Conservation (phyloP, 2,888 invertebrate genomes). For the Brachypalpus laphriformis region DNA sequence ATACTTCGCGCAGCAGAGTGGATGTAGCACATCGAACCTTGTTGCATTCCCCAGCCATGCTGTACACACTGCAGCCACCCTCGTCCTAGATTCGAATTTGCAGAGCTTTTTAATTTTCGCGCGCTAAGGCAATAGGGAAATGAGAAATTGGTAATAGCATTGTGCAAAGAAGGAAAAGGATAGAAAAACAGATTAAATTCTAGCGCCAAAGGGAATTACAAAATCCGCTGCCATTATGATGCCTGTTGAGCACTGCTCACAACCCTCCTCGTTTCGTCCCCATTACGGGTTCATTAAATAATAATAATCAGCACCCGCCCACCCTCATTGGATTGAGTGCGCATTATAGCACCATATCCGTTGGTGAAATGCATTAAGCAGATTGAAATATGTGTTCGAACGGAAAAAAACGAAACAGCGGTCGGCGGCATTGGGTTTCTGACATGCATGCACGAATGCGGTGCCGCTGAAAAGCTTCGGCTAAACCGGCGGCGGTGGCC, state of each 20-base stretch:
- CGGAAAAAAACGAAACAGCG: conserved; percentile 22
- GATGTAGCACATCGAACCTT: conserved; percentile 27
- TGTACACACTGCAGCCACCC: not conserved
- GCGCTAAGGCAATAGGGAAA: conserved; percentile 51
- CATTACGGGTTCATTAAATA: conserved; percentile 69
- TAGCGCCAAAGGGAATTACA: conserved; percentile 69
- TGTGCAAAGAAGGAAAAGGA: conserved; percentile 5
- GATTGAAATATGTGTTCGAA: conserved; percentile 71
- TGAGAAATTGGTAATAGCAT: conserved; percentile 56
- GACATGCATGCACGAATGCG: conserved; percentile 47
- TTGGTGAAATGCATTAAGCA: conserved; percentile 68
- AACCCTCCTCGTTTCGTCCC: not conserved
- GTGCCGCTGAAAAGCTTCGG: conserved; percentile 28
- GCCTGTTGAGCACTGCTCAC: conserved; percentile 58
- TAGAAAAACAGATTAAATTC: conserved; percentile 64
- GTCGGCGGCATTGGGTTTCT: conserved; percentile 14
- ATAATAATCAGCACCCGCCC: conserved; percentile 57
- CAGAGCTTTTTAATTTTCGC: conserved; percentile 56
- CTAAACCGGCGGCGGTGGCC: conserved; percentile 25
- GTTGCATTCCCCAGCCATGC: not conserved
- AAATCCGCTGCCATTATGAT: conserved; percentile 38
- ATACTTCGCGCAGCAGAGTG: not conserved
- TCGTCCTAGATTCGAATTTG: conserved; percentile 17
- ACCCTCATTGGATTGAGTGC: conserved; percentile 12
- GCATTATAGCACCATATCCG: conserved; percentile 34